Conservation (phyloP, 2,113 vertebrate species). For the Solea senegalensis region DNA sequence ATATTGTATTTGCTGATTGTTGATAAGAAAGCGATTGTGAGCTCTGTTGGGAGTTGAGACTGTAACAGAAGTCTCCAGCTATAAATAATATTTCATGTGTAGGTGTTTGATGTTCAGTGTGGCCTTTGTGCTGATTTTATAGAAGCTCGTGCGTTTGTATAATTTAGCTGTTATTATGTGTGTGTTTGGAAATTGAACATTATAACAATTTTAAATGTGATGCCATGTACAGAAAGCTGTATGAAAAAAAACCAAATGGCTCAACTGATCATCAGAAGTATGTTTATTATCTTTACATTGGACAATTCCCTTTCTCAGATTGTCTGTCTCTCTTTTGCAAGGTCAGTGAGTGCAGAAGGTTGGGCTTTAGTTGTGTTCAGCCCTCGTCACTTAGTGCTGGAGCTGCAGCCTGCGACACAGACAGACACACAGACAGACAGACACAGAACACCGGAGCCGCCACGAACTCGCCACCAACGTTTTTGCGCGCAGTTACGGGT, state of each 20-base stretch:
- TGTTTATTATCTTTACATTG: slow-evolving; percentile 61
- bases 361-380: slow-evolving; percentile 69
- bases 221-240: too few relatives aligned
- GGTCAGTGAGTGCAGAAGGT: slow-evolving; percentile 81
- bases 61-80: slow-evolving; percentile 7
- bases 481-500: not conserved
- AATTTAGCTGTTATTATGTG: not conserved
- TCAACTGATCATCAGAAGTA: slow-evolving; percentile 29
- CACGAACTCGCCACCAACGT: not conserved
- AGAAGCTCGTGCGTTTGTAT: too few relatives aligned
- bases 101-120: slow-evolving; percentile 4
- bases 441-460: not conserved
- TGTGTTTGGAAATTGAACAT: slow-evolving; percentile 7
- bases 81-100: slow-evolving; percentile 9
- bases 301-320: slow-evolving; percentile 35
- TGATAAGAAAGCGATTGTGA: not conserved
- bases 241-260: not conserved
- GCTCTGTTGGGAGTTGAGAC: not conserved
- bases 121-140: too few relatives aligned
- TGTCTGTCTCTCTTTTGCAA: slow-evolving; percentile 63
- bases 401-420: slow-evolving; percentile 57
- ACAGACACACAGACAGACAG: slow-evolving; percentile 1
- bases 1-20: not conserved
- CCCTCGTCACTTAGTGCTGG: slow-evolving; percentile 69
- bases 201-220: too few relatives aligned